phyloP scores from a whole-genome alignment of 2,113 vertebrate species.

The Ellobius talpinus region DNA sequence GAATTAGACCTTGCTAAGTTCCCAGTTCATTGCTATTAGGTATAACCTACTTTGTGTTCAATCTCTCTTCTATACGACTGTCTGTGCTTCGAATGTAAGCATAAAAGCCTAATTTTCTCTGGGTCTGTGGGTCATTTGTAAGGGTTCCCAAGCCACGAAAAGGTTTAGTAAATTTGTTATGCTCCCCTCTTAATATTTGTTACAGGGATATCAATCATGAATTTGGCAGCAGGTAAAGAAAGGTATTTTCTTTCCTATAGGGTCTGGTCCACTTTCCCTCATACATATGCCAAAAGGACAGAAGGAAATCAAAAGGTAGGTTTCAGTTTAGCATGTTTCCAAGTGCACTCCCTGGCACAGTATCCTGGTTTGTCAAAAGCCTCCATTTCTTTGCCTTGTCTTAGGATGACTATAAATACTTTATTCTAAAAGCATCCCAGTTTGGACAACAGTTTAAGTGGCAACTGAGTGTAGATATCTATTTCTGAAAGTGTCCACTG shows the following conservation, averaged over 20 bases:
- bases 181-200: neutral
- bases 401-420: neutral
- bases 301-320: neutral
- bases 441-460: neutral
- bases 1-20: neutral
- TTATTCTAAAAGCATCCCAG: conserved; percentile 2
- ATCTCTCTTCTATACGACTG: neutral
- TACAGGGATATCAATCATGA: neutral
- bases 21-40: neutral
- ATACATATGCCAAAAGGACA: neutral
- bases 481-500: neutral
- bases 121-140: neutral
- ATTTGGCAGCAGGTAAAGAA: neutral
- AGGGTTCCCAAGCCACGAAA: neutral
- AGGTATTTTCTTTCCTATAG: neutral
- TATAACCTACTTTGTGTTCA: neutral
- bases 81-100: neutral
- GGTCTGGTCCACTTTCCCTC: neutral
- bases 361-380: neutral
- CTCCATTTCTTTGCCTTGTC: neutral
- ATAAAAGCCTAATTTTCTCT: neutral
- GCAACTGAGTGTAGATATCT: neutral
- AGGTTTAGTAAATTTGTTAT: neutral
- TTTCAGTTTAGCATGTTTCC: neutral
- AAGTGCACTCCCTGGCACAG: neutral